Evolutionary conservation across 1,140 invertebrate genomes (phyloP), one percentile per base, ranked within the genome.

Genomic region (Andricus grossulariae): DNA sequence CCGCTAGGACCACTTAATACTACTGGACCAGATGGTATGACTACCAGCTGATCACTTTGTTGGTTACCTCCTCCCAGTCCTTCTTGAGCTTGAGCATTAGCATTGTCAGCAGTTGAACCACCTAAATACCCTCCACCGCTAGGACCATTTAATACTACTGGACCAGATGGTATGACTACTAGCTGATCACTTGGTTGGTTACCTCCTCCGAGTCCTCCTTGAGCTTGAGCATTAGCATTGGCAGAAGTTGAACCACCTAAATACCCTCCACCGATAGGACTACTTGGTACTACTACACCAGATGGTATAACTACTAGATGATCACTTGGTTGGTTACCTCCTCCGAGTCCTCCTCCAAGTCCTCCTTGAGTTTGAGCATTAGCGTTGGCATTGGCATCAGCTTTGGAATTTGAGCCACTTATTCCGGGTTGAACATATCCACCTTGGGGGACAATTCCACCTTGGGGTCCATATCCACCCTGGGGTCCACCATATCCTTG

Each of bases 341-440:
- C 57, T 60, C 57, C 57, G 6, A 32, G 7, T 16, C 13, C 15
- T 16, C 60, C 60, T 66, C 25, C 60, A 7, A 45, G 13, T 16
- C 39, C 39, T 45, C 39, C 39, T 45, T 45, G 39, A 45, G 39
- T 45, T 25, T 75, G 73, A 52, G 75, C 25, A 15, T 81, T 45
- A 50, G 74, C 76, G 55, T 75, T 74, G n/a, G 73, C 74, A 51
- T 52, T 73, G 7, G 80, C 76, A 39, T 11, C 66, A 76, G 72
- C 50, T 12, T 60, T 71, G 3, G 52, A 7, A 45, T 39, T 45
- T n/a, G 60, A 66, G 16, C 51, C 51, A 10, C n/a, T 25, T 55
- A 55, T 73, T 21, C 71, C 70, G 39, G 39, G 39, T 45, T 45
- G 39, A 45, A 11, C 39, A 11, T 45, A 45, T 66, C 50, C 73